Percentiles rank a stretch among this genome's conserved stretches.
These are phyloP conservation scores for Argyrosomus japonicus DNA, from an alignment of 2,113 vertebrate genomes.

Conservation along the genomic window DNA sequence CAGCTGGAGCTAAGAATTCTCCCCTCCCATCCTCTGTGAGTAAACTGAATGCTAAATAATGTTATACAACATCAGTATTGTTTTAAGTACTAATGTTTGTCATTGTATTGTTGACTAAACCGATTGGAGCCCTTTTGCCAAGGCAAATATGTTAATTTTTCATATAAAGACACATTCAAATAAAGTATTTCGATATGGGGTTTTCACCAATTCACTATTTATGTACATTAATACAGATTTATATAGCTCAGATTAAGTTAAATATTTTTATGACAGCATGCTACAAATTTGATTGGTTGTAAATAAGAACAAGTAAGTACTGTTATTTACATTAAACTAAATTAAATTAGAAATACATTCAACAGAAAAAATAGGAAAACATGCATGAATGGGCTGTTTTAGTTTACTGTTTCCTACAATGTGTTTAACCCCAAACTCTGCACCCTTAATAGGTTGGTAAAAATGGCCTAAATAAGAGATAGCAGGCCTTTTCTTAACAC, in stretches of 20 bases:
- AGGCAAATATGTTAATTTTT: background rate
- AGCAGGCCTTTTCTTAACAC: constrained; percentile 34
- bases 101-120: background rate
- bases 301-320: background rate
- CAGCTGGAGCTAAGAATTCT: background rate
- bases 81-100: background rate
- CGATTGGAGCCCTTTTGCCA: background rate
- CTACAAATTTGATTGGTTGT: background rate
- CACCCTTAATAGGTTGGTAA: constrained; percentile 10
- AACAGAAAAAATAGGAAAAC: background rate
- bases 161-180: background rate
- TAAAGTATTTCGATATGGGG: background rate
- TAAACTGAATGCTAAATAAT: background rate
- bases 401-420: constrained; percentile 17
- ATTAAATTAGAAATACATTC: background rate
- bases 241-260: background rate
- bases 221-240: background rate
- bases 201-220: background rate
- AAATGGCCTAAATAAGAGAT: constrained; percentile 46
- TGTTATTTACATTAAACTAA: background rate
- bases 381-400: background rate
- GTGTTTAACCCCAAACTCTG: constrained; percentile 23
- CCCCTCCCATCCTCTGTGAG: too few relatives aligned
- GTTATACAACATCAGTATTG: background rate
- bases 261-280: background rate